phyloP scores from a whole-genome alignment of 2,113 vertebrate genomes.

The Athene cunicularia region DNA sequence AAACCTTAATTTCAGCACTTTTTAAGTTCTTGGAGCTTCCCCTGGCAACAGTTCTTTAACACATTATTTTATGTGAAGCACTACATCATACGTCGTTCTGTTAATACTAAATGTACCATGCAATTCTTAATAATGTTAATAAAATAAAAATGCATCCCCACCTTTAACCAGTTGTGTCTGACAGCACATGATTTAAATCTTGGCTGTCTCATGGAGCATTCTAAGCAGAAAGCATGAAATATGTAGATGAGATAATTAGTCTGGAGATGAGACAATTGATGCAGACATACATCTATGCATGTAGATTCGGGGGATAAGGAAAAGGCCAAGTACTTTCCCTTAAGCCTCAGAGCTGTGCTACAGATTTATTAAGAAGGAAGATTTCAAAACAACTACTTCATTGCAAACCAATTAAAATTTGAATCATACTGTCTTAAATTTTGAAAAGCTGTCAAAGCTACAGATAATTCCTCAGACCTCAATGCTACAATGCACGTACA shows the following conservation, averaged over 20 bases:
- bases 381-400: slow-evolving; percentile 29
- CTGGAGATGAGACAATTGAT: slow-evolving; percentile 11
- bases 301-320: slow-evolving; percentile 29
- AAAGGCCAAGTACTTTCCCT: slow-evolving; percentile 34
- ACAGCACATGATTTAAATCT: not conserved
- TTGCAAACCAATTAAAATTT: slow-evolving; percentile 41
- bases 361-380: not conserved
- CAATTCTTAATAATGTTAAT: not conserved
- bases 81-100: not conserved
- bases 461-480: not conserved
- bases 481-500: not conserved
- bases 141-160: not conserved
- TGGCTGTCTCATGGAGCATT: not conserved
- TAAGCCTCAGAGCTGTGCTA: slow-evolving; percentile 14
- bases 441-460: slow-evolving; percentile 7
- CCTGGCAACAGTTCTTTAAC: not conserved
- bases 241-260: slow-evolving; percentile 49
- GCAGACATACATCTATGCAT: not conserved
- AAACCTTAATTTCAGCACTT: not conserved
- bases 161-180: not conserved
- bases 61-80: not conserved
- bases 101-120: not conserved
- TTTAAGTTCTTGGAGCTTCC: not conserved
- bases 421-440: slow-evolving; percentile 8
- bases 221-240: slow-evolving; percentile 22